Evolutionary conservation across 2,888 invertebrate genomes (phyloP).

Genomic region (Drosophila multiciliata): DNA sequence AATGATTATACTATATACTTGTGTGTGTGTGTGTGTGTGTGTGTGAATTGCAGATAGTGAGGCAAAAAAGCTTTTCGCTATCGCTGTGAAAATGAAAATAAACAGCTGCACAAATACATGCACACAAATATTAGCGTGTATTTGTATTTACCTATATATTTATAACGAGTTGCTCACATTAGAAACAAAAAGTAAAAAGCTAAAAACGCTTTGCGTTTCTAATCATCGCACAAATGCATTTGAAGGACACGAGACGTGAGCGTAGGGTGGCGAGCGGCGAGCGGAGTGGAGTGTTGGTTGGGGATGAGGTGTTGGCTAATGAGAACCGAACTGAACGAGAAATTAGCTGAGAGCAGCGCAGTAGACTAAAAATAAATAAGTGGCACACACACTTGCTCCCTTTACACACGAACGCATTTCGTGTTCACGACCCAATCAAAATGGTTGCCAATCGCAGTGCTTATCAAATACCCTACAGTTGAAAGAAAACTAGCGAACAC

Average conservation of each 20-base stretch:
- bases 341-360: constrained; percentile 52
- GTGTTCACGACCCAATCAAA: constrained; percentile 35
- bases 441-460: not conserved
- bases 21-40: constrained; percentile 3
- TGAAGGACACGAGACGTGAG: constrained; percentile 73
- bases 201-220: constrained; percentile 72
- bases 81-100: constrained; percentile 74
- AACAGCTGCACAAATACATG: constrained; percentile 56
- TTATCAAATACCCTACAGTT: constrained; percentile 20
- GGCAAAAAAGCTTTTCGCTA: constrained; percentile 69
- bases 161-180: constrained; percentile 46
- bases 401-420: constrained; percentile 42
- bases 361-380: constrained; percentile 74
- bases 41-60: constrained; percentile 49
- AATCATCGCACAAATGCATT: constrained; percentile 81
- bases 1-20: not conserved
- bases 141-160: constrained; percentile 15
- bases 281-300: not conserved
- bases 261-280: constrained; percentile 27
- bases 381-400: constrained; percentile 25
- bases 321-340: constrained; percentile 11
- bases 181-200: constrained; percentile 78
- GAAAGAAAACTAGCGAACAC: not conserved
- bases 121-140: not conserved
- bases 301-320: constrained; percentile 6